Conservation (phyloP, 2,797 vertebrate species). For the Austrolebias charrua region DNA sequence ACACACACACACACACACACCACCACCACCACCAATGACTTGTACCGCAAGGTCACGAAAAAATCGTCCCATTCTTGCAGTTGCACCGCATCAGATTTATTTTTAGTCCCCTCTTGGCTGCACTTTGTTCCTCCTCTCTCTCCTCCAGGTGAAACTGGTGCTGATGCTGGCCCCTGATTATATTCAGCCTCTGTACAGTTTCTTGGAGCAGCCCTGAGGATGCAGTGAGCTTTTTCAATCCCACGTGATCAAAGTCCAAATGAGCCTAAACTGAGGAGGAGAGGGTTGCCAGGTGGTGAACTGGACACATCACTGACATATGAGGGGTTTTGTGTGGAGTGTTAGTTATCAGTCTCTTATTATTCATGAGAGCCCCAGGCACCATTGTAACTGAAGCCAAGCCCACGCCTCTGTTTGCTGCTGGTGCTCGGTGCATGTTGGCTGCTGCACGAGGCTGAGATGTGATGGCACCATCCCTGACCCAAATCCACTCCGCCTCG, state of each 20-base stretch:
- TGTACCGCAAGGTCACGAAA: conserved; percentile 76
- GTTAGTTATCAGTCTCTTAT: conserved; percentile 68
- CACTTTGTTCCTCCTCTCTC: conserved; percentile 6
- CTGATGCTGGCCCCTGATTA: conserved; percentile 33
- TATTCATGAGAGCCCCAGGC: conserved; percentile 68
- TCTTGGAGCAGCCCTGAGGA: conserved; percentile 24
- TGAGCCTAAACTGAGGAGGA: conserved; percentile 31
- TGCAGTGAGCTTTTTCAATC: conserved; percentile 12
- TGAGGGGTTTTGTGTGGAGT: conserved; percentile 40
- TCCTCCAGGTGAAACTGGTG: conserved; percentile 59
- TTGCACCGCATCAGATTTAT: conserved; percentile 50
- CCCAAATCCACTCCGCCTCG: conserved; percentile 49
- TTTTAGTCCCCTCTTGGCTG: conserved; percentile 44
- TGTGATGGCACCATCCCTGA: conserved; percentile 60
- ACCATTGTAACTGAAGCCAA: conserved; percentile 58
- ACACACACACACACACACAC: too few species aligned
- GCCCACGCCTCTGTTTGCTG: conserved; percentile 65
- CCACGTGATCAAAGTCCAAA: conserved; percentile 32
- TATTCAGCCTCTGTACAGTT: conserved; percentile 20
- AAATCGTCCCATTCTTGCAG: conserved; percentile 36
- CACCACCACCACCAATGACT: too few species aligned
- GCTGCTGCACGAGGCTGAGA: conserved; percentile 36
- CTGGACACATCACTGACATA: conserved; percentile 29
- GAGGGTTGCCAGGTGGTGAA: conserved; percentile 46
- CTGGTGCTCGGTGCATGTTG: conserved; percentile 54